phyloP scores from a whole-genome alignment of 2,113 vertebrate species.

The Mirounga angustirostris region DNA sequence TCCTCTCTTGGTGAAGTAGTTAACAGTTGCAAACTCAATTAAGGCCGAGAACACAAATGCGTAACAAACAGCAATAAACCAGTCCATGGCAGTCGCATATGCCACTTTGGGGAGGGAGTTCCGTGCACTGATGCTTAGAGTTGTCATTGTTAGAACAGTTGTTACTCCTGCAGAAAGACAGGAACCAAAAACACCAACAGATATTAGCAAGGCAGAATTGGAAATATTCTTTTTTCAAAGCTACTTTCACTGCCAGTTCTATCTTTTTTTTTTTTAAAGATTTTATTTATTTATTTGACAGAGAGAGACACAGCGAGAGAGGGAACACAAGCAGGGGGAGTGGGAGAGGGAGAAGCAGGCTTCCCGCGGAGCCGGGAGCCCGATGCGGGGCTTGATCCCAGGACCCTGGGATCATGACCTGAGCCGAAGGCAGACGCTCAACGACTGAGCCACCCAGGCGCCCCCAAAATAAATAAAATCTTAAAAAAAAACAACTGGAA shows the following conservation, averaged over 20 bases:
- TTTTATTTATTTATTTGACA: too few species aligned
- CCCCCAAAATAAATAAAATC: background rate
- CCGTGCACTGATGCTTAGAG: constrained; percentile 96
- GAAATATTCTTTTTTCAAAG: background rate
- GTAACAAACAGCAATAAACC: constrained; percentile 99
- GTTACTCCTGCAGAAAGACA: constrained; percentile 92
- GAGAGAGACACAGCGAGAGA: too few species aligned
- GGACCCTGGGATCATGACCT: too few species aligned
- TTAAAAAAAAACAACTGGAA: background rate
- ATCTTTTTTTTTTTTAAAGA: background rate
- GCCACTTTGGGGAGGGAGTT: constrained; percentile 99
- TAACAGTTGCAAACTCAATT: constrained; percentile 99
- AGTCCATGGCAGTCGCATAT: constrained; percentile 99
- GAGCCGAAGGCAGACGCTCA: too few species aligned
- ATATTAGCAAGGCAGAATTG: background rate
- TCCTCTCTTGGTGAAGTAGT: constrained; percentile 99
- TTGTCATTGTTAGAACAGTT: constrained; percentile 99
- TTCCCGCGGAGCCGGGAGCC: too few species aligned
- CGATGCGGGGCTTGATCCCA: too few species aligned
- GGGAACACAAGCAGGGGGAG: too few species aligned
- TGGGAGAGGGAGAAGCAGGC: too few species aligned
- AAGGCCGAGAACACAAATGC: constrained; percentile 99
- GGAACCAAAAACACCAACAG: background rate
- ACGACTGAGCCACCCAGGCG: too few species aligned
- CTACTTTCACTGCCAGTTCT: background rate